Percentiles rank a stretch among this genome's conserved stretches.
Conservation (phyloP, 2,888 invertebrate genomes). For the Dinocampus coccinellae region DNA sequence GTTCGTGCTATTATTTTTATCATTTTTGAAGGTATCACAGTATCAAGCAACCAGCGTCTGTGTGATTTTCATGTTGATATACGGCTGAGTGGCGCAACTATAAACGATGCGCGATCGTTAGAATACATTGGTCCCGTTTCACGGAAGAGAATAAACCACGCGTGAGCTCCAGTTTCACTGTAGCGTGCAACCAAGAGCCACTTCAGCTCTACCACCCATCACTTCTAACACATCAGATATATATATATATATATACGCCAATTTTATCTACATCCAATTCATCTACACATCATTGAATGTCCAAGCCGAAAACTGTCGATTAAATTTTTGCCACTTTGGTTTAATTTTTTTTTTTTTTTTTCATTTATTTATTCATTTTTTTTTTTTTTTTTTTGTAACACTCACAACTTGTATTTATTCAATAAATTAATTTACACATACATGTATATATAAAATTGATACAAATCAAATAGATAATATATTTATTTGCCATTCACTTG, state of each 20-base stretch:
- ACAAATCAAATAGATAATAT: too few species aligned
- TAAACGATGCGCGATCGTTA: background rate
- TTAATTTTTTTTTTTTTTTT: too few species aligned
- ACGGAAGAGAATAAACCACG: conserved; percentile 21
- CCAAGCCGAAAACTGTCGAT: conserved; percentile 31
- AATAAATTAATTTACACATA: too few species aligned
- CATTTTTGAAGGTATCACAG: too few species aligned
- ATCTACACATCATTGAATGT: conserved; percentile 16
- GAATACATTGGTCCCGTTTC: conserved; percentile 14
- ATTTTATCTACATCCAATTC: conserved; percentile 17
- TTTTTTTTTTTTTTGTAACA: too few species aligned
- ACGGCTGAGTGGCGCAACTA: conserved; percentile 8
- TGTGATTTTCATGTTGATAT: conserved; percentile 10
- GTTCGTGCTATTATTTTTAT: too few species aligned
- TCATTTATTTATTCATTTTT: too few species aligned
- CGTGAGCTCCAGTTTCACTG: conserved; percentile 27
- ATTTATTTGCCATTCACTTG: too few species aligned
- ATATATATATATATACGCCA: conserved; percentile 7
- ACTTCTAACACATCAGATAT: background rate
- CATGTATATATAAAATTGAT: too few species aligned
- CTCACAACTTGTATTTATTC: too few species aligned
- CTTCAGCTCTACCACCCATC: too few species aligned
- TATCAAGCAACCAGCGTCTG: too few species aligned
- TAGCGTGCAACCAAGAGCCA: background rate
- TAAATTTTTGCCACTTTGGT: conserved; percentile 20